Evolutionary conservation across 2,888 invertebrate genomes (phyloP), one percentile per base, ranked within the genome.

Genomic region (Tetheella fluctuosa): DNA sequence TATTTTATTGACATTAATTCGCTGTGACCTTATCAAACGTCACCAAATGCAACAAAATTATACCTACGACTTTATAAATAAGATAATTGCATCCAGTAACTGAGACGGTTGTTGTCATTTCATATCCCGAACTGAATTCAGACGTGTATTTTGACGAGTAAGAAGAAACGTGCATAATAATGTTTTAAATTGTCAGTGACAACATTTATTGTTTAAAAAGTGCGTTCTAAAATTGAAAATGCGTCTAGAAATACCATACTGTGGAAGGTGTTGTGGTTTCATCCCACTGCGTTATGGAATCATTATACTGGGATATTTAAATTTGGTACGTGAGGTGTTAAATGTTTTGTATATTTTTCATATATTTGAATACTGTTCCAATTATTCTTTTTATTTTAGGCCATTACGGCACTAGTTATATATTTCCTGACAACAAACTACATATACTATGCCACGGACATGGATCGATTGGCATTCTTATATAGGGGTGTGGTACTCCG

Each of bases 231-330:
- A 42, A 7, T 48, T 20, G 20, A 48, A 48, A 48, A 79, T 78
- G 79, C 67, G 65, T 54, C 28, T 79, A 34, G 79, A 79, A 65
- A 67, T 79, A 60, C 78, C 78, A 0, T 70, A 70, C 54, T 79
- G 70, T 34, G 69, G 59, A 15, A 64, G 74, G 15, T 79, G 79
- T 37, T 80, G 77, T 52, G 74, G 65, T 28, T 78, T 73, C 42
- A 17, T 78, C 0, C 79, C 79, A 5, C 52, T 77, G n/a, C 61
- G 78, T 8, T 66, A 68, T 23, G 79, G 80, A 6, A 71, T 79
- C 28, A 63, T 80, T 10, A 58, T 68, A 42, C 69, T 73, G 17
- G 77, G 63, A 74, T 48, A 48, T 48, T 48, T 20, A 20, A 48
- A 48, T 20, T 48, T 48, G 48, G 48, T 48, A 20, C 17, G 48